Evolutionary conservation across 1,140 invertebrate genomes (phyloP).

Genomic region (Bombus pyrosoma): DNA sequence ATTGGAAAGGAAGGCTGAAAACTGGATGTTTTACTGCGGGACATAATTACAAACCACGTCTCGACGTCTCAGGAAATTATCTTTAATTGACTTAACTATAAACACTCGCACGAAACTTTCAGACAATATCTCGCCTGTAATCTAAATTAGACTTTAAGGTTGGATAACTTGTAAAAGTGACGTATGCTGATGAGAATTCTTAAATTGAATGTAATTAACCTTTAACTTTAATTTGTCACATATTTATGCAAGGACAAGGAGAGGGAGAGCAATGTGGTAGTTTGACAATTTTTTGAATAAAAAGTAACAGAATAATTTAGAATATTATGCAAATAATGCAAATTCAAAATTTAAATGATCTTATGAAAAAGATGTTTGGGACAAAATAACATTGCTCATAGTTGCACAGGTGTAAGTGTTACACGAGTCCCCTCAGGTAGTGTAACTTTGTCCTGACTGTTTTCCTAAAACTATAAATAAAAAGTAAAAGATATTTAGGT

Average conservation of each 20-base stretch:
- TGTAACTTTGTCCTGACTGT: too few species aligned
- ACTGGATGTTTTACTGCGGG: background rate
- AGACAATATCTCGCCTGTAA: background rate
- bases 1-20: too few species aligned
- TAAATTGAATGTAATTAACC: background rate
- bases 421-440: too few species aligned
- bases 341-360: too few species aligned
- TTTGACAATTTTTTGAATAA: background rate
- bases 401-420: too few species aligned
- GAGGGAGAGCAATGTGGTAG: accelerated
- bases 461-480: too few species aligned
- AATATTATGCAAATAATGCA: too few species aligned
- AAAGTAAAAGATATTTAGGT: too few species aligned
- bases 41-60: background rate
- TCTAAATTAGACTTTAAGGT: background rate
- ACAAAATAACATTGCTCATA: too few species aligned
- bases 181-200: too few species aligned
- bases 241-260: background rate
- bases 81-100: background rate
- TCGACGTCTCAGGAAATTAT: background rate
- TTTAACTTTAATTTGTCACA: background rate
- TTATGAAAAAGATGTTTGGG: too few species aligned
- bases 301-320: too few species aligned
- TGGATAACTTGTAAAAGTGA: background rate
- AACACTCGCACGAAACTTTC: background rate